Base-by-base conservation (phyloP, 1,140 invertebrate genomes). In the Magallana gigas region DNA sequence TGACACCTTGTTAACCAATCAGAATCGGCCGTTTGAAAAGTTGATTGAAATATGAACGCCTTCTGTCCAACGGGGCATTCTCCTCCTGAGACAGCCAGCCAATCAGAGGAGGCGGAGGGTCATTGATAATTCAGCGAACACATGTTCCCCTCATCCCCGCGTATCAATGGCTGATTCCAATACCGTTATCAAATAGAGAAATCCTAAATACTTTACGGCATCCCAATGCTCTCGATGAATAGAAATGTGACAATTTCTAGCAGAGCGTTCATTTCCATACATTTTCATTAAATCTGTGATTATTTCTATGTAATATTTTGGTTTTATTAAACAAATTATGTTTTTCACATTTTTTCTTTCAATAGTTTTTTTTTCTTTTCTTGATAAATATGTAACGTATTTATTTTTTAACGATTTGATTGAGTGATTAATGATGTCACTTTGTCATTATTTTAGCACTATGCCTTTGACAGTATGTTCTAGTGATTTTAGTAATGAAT, bases 121-220 rank as follows among this genome's bases (percentile, higher is more conserved):
- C 88, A 89, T 68, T 85, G 83, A 83, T 87, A 87, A 87, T 89
- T 84, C 85, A 62, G 76, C 62, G 56, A 87, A 84, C 88, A 87
- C 88, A 89, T 89, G 88, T 83, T 89, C 84, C 83, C 80, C 85
- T 89, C 88, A 89, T 89, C 85, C 85, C 86, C 64, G 68, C 88
- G 83, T 58, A 62, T 64, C 71, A 80, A 82, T 62, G 68, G 12
- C 9, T 84, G 56, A 60, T 76, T 76, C 12, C 68, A 76, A 76
- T 76, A 76, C 68, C 23, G 68, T 76, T 76, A 76, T 76, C 68
- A 76, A 76, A 76, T 76, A 76, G 68, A 12, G 36, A 23, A 76
- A 76, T 76, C 11, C 18, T 8, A 8, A 29, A 48, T 48, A 7
- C 36, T 23, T 36, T 76, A 76, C 68, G 68, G 68, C 36, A 76